Base-by-base conservation (phyloP, 2,797 vertebrate genomes). In the Tachyglossus aculeatus region DNA sequence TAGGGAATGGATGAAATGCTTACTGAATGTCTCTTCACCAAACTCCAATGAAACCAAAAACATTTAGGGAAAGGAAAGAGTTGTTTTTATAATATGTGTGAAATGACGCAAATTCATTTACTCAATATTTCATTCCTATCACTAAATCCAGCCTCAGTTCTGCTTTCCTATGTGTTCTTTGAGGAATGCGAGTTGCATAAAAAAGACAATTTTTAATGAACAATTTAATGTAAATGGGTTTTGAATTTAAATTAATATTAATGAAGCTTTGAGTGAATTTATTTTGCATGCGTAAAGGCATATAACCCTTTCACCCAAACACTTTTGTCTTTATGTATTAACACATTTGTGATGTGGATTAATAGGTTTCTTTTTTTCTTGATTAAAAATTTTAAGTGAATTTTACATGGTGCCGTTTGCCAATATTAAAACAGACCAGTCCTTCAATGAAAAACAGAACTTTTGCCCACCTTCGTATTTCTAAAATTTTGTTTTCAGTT, bases 161-260 rank as follows among this genome's bases (percentile, higher is more conserved):
- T 88, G 63, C 85, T 88, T 87, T 88, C 90, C 85, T 88, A 80
- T 64, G 88, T 89, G 85, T 93, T 93, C 89, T 92, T 93, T 90
- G 90, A 78, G 31, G 89, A 91, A 92, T 92, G 91, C 91, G 88
- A 89, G 91, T 93, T 92, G 93, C 92, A 93, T 92, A 92, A 93
- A 93, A 94, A 90, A 92, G 91, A 89, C 92, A 89, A 89, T 92
- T 93, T 93, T 93, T 92, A 94, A 94, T 93, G 90, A 94, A 93
- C 92, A 91, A 92, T 93, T 93, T 93, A 92, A 93, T 93, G 91
- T 93, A 94, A 93, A 94, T 94, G 89, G 88, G 65, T 88, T 93
- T 92, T 93, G 93, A 94, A 93, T 94, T 92, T 93, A 94, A 93
- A 94, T 94, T 93, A 93, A 94, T 94, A 94, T 94, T 94, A 94